Conservation (phyloP, 2,888 invertebrate genomes). For the Drosophila nr. fundita region DNA sequence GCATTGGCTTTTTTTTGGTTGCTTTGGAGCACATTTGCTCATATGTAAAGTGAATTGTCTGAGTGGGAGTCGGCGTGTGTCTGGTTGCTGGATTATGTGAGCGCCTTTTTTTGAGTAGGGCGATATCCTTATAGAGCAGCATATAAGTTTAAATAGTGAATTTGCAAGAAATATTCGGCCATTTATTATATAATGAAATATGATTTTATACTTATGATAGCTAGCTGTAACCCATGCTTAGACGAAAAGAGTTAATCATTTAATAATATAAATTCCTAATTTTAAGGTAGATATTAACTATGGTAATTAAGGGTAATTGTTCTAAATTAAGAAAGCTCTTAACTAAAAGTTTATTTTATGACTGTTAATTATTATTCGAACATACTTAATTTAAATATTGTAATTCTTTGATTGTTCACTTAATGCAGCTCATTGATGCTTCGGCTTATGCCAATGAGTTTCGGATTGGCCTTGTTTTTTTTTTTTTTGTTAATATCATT, state of each 20-base stretch:
- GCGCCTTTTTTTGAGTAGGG: slow-evolving; percentile 17
- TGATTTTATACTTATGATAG: neutral
- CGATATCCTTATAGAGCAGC: slow-evolving; percentile 4
- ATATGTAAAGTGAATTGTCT: slow-evolving; percentile 78
- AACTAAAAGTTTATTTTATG: neutral
- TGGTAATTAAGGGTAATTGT: neutral
- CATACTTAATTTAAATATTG: neutral
- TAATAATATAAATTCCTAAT: neutral
- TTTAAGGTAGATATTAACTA: neutral
- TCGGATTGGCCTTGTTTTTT: slow-evolving; percentile 9
- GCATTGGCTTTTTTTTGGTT: slow-evolving; percentile 38
- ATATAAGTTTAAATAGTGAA: slow-evolving; percentile 5
- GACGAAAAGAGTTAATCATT: neutral
- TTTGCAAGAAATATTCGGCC: neutral
- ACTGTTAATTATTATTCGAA: neutral
- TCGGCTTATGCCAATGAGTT: slow-evolving; percentile 28
- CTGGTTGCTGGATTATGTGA: slow-evolving; percentile 50
- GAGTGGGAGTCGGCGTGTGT: slow-evolving; percentile 24
- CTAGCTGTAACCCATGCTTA: neutral
- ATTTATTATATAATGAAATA: neutral
- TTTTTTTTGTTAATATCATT: slow-evolving; percentile 68
- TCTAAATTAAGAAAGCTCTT: neutral
- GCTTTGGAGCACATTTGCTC: slow-evolving; percentile 72
- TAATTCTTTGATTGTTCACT: neutral
- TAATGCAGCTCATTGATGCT: slow-evolving; percentile 33